Evolutionary conservation across 1,140 invertebrate genomes (phyloP).

Genomic region (Drosophila virilis): DNA sequence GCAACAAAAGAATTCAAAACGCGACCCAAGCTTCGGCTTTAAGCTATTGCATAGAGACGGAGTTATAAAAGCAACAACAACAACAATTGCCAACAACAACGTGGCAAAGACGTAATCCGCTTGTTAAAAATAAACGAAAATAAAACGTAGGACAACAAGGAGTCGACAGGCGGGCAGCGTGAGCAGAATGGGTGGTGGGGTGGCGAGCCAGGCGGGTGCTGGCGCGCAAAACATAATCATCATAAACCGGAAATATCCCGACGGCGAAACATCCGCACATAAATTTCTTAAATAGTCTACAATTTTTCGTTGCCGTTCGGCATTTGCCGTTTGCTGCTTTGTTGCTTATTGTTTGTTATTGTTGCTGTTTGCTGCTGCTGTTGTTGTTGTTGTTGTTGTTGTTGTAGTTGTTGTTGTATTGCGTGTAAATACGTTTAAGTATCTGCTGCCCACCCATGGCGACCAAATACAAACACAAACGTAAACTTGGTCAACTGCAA

Average conservation of each 20-base stretch:
- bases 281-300: constrained; percentile 84
- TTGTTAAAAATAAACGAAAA: constrained; percentile 82
- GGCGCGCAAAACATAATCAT: constrained; percentile 79
- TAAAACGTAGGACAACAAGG: constrained; percentile 54
- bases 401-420: constrained; percentile 54
- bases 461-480: constrained; percentile 38
- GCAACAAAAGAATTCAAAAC: constrained; percentile 62
- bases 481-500: constrained; percentile 79
- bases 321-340: constrained; percentile 65
- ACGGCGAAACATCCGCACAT: constrained; percentile 83
- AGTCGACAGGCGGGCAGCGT: constrained; percentile 1
- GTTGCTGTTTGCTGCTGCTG: constrained; percentile 18
- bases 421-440: constrained; percentile 79
- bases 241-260: constrained; percentile 84
- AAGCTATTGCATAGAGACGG: constrained; percentile 47
- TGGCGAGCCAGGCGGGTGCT: constrained; percentile 18
- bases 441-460: constrained; percentile 56
- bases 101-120: constrained; percentile 70
- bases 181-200: background rate
- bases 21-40: constrained; percentile 41
- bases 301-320: constrained; percentile 77
- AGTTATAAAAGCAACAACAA: constrained; percentile 38
- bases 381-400: constrained; percentile 16
- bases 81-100: constrained; percentile 31
- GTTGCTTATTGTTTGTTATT: constrained; percentile 43